A percentile compares a stretch with the other conserved stretches of the same genome.
These are phyloP conservation scores for Epinephelus awoara DNA, from an alignment of 2,797 vertebrate genomes.

Conservation along the genomic window DNA sequence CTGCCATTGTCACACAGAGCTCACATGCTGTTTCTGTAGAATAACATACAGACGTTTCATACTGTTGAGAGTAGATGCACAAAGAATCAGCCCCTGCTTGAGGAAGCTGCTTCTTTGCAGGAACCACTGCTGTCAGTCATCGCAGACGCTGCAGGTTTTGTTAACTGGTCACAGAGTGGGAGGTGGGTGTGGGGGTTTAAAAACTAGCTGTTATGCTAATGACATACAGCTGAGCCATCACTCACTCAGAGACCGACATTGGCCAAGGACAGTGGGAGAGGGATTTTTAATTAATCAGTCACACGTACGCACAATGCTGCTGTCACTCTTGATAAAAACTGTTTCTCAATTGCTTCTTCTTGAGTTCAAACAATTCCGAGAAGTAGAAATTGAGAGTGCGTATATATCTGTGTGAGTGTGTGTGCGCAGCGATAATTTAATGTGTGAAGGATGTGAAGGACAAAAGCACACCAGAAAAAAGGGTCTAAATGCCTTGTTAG, in stretches of 20 bases:
- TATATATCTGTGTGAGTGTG: slow-evolving; percentile 13
- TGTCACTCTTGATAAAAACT: slow-evolving; percentile 24
- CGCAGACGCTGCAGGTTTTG: slow-evolving; percentile 25
- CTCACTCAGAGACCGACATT: slow-evolving; percentile 56
- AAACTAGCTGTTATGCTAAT: slow-evolving; percentile 52
- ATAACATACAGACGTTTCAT: slow-evolving; percentile 44
- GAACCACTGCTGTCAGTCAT: slow-evolving; percentile 64
- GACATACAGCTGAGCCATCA: slow-evolving; percentile 56
- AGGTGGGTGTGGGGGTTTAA: slow-evolving; percentile 21
- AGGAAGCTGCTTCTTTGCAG: slow-evolving; percentile 68
- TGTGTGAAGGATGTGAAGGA: slow-evolving; percentile 30
- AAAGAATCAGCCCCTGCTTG: slow-evolving; percentile 67
- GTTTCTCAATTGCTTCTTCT: slow-evolving; percentile 6
- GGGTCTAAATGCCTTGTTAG: slow-evolving; percentile 3
- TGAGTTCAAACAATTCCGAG: slow-evolving; percentile 1
- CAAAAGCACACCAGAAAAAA: not conserved
- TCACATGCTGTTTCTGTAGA: slow-evolving; percentile 56
- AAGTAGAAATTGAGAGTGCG: not conserved
- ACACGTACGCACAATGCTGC: slow-evolving; percentile 29
- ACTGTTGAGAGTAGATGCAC: slow-evolving; percentile 39
- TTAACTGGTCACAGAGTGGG: slow-evolving; percentile 40
- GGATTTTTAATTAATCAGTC: slow-evolving; percentile 54
- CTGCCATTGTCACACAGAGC: not conserved
- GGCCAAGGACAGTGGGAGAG: slow-evolving; percentile 58
- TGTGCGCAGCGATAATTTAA: not conserved